These are phyloP conservation scores for Diorhabda sublineata DNA, from an alignment of 1,140 invertebrate genomes.

Conservation along the genomic window DNA sequence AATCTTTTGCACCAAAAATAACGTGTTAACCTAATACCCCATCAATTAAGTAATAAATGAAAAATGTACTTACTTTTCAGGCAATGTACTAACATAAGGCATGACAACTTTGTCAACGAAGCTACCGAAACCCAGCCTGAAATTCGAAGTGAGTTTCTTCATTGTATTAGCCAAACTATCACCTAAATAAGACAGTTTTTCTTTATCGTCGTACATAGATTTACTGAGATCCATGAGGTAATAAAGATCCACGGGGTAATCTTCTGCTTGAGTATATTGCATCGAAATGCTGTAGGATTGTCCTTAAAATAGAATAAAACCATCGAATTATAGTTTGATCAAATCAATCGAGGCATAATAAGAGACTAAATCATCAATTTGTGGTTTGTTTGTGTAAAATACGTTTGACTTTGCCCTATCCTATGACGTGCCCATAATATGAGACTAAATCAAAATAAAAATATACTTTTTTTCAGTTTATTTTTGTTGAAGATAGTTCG, in stretches of 20 bases:
- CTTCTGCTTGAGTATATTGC: constrained; percentile 55
- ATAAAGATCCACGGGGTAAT: constrained; percentile 87
- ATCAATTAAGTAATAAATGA: background rate
- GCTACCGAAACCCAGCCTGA: constrained; percentile 79
- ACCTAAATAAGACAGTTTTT: constrained; percentile 63
- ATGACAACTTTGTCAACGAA: constrained; percentile 85
- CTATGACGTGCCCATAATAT: too few relatives aligned
- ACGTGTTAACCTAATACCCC: background rate
- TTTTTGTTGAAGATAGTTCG: too few relatives aligned
- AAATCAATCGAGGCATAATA: too few relatives aligned
- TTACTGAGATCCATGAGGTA: constrained; percentile 82
- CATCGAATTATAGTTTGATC: too few relatives aligned
- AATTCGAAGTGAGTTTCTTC: constrained; percentile 75
- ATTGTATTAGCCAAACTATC: constrained; percentile 61
- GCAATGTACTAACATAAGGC: constrained; percentile 67
- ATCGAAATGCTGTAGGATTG: constrained; percentile 23
- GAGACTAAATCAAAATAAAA: too few relatives aligned
- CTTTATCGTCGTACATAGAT: constrained; percentile 72
- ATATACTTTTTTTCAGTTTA: too few relatives aligned
- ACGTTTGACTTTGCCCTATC: too few relatives aligned
- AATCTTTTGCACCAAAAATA: constrained; percentile 3
- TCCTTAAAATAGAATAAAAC: constrained; percentile 18
- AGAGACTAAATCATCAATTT: too few relatives aligned
- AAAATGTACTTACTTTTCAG: constrained; percentile 50
- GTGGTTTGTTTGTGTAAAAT: too few relatives aligned